Evolutionary conservation across 2,797 vertebrate genomes (phyloP).

Genomic region (Chaetodon trifasciatus): DNA sequence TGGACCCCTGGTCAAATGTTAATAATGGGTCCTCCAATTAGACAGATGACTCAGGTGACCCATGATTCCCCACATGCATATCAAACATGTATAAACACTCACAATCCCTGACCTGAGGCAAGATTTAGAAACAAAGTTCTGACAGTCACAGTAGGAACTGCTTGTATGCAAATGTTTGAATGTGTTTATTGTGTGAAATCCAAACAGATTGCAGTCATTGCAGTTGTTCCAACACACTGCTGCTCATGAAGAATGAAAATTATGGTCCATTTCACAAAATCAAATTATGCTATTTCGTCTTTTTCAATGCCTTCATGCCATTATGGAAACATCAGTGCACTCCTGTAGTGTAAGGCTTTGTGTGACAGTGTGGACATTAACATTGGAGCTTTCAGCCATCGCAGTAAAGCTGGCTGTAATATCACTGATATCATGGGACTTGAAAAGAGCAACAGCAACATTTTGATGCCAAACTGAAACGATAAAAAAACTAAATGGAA

Average conservation of each 20-base stretch:
- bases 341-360: neutral
- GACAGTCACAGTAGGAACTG: neutral
- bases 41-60: conserved; percentile 15
- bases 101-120: conserved; percentile 8
- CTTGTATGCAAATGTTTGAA: neutral
- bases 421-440: neutral
- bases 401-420: conserved; percentile 16
- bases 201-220: neutral
- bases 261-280: neutral
- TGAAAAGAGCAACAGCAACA: conserved; percentile 1
- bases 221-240: neutral
- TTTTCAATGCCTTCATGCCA: neutral
- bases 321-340: conserved; percentile 3
- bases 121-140: neutral
- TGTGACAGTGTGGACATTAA: neutral
- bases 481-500: conserved; percentile 3
- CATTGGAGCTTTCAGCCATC: neutral
- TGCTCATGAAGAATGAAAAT: neutral
- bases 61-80: neutral
- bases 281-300: neutral
- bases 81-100: conserved; percentile 21
- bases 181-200: neutral
- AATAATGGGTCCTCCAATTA: conserved; percentile 42
- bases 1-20: conserved; percentile 28
- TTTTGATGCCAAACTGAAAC: neutral